Percentiles rank a stretch among this genome's conserved stretches.
These are phyloP conservation scores for Notoglanidium macrostoma DNA, from an alignment of 2,797 vertebrate genomes.

Conservation along the genomic window DNA sequence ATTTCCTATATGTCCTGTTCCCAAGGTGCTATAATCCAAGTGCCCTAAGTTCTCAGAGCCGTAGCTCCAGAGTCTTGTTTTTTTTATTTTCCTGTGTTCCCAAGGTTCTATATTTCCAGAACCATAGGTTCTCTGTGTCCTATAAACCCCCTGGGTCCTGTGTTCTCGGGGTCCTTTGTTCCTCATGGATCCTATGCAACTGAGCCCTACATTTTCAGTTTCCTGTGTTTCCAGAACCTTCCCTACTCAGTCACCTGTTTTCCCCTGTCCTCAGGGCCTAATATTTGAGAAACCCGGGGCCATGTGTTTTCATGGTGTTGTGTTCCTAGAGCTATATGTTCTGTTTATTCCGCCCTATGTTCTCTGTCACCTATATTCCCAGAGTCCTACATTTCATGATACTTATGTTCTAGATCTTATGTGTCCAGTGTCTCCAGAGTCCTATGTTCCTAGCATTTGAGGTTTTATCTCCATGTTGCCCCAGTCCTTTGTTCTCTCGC, in stretches of 20 bases:
- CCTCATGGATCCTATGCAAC: neutral
- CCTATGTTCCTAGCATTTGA: neutral
- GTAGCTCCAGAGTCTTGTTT: neutral
- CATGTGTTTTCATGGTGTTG: neutral
- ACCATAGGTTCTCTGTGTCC: neutral
- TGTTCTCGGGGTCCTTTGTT: neutral
- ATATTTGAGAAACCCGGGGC: neutral
- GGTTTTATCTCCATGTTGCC: neutral
- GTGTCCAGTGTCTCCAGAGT: neutral
- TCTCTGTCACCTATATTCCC: neutral
- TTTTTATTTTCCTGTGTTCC: neutral
- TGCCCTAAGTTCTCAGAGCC: neutral
- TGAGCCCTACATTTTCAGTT: neutral
- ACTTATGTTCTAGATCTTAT: neutral
- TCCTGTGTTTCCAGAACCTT: neutral
- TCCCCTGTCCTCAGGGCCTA: neutral
- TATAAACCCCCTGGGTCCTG: neutral
- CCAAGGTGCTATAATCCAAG: neutral
- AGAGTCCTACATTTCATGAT: neutral
- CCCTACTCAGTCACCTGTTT: neutral
- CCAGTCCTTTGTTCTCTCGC: neutral
- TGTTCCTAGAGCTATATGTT: neutral
- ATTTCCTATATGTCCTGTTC: neutral
- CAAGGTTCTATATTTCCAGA: neutral
- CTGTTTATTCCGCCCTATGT: neutral